These are phyloP conservation scores for Tipula lateralis DNA, from an alignment of 2,888 invertebrate genomes.

Conservation along the genomic window DNA sequence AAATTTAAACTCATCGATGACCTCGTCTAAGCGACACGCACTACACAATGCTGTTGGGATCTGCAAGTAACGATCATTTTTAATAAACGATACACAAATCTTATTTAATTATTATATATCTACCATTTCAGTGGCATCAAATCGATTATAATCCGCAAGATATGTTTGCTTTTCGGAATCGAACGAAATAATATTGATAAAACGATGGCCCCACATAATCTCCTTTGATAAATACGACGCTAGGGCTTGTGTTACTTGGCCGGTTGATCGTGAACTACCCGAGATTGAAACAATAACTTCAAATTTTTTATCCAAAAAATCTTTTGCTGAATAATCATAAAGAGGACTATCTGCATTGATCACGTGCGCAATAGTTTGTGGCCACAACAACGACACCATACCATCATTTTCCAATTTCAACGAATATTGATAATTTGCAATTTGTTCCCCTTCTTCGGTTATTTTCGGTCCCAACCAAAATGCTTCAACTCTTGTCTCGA, in stretches of 20 bases:
- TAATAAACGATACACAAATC: neutral
- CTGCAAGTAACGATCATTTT: neutral
- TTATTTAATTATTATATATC: too few relatives aligned
- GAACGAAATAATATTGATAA: constrained; percentile 63
- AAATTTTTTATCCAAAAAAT: constrained; percentile 66
- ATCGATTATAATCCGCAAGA: constrained; percentile 46
- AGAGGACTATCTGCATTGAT: constrained; percentile 70
- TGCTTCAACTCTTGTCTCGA: constrained; percentile 80
- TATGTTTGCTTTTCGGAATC: constrained; percentile 56
- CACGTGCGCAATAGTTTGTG: constrained; percentile 71
- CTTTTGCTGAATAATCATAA: constrained; percentile 69
- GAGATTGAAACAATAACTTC: constrained; percentile 77
- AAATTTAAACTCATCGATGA: neutral
- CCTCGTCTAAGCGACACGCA: neutral
- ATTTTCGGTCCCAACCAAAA: constrained; percentile 32
- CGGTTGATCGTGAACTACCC: constrained; percentile 74
- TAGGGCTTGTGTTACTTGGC: constrained; percentile 64
- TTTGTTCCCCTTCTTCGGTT: constrained; percentile 61
- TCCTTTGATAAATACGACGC: constrained; percentile 76
- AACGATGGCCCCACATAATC: constrained; percentile 79
- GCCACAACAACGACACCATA: constrained; percentile 71
- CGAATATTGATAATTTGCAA: constrained; percentile 64
- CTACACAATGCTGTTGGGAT: constrained; percentile 2
- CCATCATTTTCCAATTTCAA: constrained; percentile 57
- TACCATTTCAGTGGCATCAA: constrained; percentile 46